Percentiles rank a stretch among this genome's conserved stretches.
These are phyloP conservation scores for Myotis davidii DNA, from an alignment of 2,113 vertebrate genomes.

Conservation along the genomic window DNA sequence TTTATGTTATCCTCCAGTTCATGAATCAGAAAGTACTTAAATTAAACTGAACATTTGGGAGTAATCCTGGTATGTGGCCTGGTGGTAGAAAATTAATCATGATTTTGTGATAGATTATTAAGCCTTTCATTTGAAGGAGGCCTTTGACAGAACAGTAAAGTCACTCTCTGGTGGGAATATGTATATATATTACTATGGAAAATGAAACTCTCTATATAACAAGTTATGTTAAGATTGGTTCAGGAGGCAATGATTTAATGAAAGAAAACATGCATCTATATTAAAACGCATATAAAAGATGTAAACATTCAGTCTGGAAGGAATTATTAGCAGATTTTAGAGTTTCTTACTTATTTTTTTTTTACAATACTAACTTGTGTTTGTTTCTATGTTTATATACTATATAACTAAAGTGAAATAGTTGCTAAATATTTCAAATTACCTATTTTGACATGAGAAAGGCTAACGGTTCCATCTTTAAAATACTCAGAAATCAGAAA, in stretches of 20 bases:
- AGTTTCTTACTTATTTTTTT: neutral
- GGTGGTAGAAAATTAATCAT: slow-evolving; percentile 89
- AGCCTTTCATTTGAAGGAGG: slow-evolving; percentile 81
- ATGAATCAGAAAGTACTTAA: slow-evolving; percentile 91
- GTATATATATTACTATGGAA: neutral
- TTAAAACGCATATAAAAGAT: neutral
- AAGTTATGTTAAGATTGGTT: slow-evolving; percentile 39
- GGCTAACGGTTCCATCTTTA: neutral
- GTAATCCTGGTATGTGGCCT: slow-evolving; percentile 86
- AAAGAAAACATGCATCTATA: slow-evolving; percentile 38
- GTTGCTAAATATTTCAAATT: slow-evolving; percentile 6
- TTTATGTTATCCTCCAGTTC: slow-evolving; percentile 89
- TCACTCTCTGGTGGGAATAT: slow-evolving; percentile 35
- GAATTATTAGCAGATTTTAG: neutral
- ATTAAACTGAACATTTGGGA: slow-evolving; percentile 91
- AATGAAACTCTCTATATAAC: neutral
- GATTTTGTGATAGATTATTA: slow-evolving; percentile 87
- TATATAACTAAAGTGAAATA: neutral
- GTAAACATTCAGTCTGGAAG: slow-evolving; percentile 2
- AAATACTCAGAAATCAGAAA: slow-evolving; percentile 11
- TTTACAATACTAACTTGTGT: neutral
- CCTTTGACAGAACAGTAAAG: slow-evolving; percentile 78
- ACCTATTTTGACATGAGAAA: neutral
- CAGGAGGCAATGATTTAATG: neutral
- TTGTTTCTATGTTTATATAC: neutral